phyloP scores from a whole-genome alignment of 2,888 invertebrate species.

The Sepioteuthis lessoniana region DNA sequence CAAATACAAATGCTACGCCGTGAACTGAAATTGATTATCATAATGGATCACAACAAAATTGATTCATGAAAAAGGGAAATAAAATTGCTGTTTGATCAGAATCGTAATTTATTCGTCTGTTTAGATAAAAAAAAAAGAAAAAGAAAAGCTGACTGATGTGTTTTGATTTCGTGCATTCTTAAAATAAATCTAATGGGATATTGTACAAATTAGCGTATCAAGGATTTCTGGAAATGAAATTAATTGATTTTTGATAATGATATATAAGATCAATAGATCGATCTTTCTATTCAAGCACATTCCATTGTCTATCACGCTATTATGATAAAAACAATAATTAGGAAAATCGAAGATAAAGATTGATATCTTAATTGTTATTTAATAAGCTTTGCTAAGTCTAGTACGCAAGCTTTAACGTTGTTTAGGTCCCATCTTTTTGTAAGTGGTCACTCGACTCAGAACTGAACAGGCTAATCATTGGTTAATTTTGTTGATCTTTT shows the following conservation, averaged over 20 bases:
- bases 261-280: neutral
- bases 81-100: neutral
- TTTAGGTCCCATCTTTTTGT: too few relatives aligned
- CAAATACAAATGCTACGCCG: too few relatives aligned
- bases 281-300: neutral
- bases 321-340: neutral
- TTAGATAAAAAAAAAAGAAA: neutral
- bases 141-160: neutral
- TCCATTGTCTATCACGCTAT: neutral
- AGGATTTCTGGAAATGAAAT: neutral
- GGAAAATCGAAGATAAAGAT: too few relatives aligned
- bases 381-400: too few relatives aligned
- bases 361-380: too few relatives aligned
- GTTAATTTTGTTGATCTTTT: too few relatives aligned
- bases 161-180: neutral
- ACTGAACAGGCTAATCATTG: too few relatives aligned
- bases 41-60: too few relatives aligned
- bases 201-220: neutral
- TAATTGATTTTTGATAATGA: neutral
- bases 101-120: neutral
- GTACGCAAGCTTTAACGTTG: too few relatives aligned
- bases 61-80: neutral
- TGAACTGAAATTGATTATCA: too few relatives aligned
- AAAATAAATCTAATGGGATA: neutral
- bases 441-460: too few relatives aligned